Evolutionary conservation across 2,888 invertebrate species (phyloP).

Genomic region (Buathra laborator): DNA sequence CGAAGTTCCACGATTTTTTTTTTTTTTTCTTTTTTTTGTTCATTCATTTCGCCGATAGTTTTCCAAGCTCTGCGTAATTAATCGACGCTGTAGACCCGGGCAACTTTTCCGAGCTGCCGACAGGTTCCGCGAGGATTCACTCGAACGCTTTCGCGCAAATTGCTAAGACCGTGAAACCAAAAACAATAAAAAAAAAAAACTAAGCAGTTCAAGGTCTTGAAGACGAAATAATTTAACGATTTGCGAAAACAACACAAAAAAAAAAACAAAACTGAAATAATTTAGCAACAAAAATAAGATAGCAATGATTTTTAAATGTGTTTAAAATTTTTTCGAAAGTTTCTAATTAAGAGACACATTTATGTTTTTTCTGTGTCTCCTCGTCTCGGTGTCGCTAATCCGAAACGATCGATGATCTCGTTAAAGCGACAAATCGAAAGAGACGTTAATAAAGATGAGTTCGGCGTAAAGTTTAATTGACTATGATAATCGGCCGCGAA

Average conservation of each 20-base stretch:
- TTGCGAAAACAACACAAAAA: background rate
- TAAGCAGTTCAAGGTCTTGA: slow-evolving; percentile 15
- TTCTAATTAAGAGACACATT: background rate
- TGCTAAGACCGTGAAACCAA: slow-evolving; percentile 15
- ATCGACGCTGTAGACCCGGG: slow-evolving; percentile 22
- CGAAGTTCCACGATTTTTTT: background rate
- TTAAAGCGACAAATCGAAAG: background rate
- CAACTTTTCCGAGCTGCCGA: background rate
- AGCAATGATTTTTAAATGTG: too few relatives aligned
- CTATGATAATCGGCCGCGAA: background rate
- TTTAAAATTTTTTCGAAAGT: background rate
- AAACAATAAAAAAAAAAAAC: slow-evolving; percentile 44
- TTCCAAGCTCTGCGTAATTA: background rate
- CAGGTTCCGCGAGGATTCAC: slow-evolving; percentile 56
- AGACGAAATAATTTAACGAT: background rate
- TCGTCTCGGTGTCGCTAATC: background rate
- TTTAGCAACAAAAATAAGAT: background rate
- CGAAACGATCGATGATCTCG: background rate
- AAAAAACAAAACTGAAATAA: background rate
- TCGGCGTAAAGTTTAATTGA: background rate
- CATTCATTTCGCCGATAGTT: background rate
- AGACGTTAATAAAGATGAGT: background rate
- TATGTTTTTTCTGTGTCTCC: background rate
- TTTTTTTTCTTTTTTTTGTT: background rate
- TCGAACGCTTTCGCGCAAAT: slow-evolving; percentile 47